A percentile compares a stretch with the other conserved stretches of the same genome.
phyloP scores from a whole-genome alignment of 2,888 invertebrate genomes.

The Brachynemurus nebulosus region DNA sequence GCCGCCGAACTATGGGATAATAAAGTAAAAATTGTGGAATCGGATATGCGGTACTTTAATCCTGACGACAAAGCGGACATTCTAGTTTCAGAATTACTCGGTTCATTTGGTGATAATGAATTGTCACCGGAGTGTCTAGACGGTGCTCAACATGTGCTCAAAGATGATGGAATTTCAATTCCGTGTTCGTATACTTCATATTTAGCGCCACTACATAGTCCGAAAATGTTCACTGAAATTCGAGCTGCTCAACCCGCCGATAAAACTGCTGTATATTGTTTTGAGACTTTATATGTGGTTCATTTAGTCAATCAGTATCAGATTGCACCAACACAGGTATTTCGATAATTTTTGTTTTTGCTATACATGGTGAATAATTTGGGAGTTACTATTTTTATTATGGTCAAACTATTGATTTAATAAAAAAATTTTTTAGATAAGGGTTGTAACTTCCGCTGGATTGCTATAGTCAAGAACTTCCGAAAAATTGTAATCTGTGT shows the following conservation, averaged over 20 bases:
- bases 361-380: background rate
- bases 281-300: slow-evolving; percentile 87
- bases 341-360: slow-evolving; percentile 2
- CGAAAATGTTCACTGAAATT: slow-evolving; percentile 72
- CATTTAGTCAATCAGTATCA: slow-evolving; percentile 74
- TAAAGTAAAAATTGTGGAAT: slow-evolving; percentile 61
- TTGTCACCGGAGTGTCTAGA: slow-evolving; percentile 96
- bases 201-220: slow-evolving; percentile 83
- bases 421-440: background rate
- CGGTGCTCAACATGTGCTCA: slow-evolving; percentile 77
- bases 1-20: slow-evolving; percentile 66
- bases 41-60: slow-evolving; percentile 75
- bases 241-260: slow-evolving; percentile 34
- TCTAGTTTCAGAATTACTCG: slow-evolving; percentile 84
- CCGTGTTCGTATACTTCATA: slow-evolving; percentile 82
- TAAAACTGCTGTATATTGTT: slow-evolving; percentile 37
- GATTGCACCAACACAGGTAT: slow-evolving; percentile 52
- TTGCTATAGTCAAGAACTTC: too few species aligned
- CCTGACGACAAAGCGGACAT: slow-evolving; percentile 86
- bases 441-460: background rate
- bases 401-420: too few species aligned
- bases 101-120: slow-evolving; percentile 97
- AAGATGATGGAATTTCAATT: slow-evolving; percentile 81
- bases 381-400: too few species aligned
- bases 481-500: too few species aligned